A percentile compares a stretch with the other conserved stretches of the same genome.
Evolutionary conservation across 2,113 vertebrate species (phyloP).

Genomic region (Corythornis cristatus): DNA sequence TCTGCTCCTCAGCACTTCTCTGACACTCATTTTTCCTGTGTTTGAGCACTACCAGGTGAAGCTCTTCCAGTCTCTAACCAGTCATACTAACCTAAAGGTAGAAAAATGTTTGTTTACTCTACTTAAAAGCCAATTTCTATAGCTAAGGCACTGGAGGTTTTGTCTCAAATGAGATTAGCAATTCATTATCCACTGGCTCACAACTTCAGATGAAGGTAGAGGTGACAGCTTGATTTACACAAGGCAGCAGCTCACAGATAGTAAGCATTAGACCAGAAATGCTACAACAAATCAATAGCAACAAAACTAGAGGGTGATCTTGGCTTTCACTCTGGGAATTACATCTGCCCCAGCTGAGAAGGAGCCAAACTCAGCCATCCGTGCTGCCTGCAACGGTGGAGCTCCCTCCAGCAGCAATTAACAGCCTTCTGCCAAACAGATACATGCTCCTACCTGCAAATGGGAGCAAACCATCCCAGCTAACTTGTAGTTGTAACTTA

Average conservation of each 20-base stretch:
- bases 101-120: neutral
- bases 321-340: neutral
- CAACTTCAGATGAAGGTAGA: neutral
- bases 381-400: neutral
- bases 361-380: neutral
- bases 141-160: neutral
- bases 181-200: neutral
- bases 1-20: conserved; percentile 34
- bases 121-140: neutral
- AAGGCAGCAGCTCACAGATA: neutral
- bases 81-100: neutral
- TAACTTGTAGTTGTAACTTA: neutral
- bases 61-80: neutral
- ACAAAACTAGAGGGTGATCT: neutral
- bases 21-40: neutral
- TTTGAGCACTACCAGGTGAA: neutral
- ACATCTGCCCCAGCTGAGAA: neutral
- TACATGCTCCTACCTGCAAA: neutral
- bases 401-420: neutral
- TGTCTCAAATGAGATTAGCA: neutral
- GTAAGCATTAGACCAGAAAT: neutral
- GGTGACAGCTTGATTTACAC: neutral
- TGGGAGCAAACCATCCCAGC: neutral
- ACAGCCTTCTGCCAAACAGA: neutral
- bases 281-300: neutral